Conservation (phyloP, 2,797 vertebrate species). For the Lutjanus argentimaculatus region DNA sequence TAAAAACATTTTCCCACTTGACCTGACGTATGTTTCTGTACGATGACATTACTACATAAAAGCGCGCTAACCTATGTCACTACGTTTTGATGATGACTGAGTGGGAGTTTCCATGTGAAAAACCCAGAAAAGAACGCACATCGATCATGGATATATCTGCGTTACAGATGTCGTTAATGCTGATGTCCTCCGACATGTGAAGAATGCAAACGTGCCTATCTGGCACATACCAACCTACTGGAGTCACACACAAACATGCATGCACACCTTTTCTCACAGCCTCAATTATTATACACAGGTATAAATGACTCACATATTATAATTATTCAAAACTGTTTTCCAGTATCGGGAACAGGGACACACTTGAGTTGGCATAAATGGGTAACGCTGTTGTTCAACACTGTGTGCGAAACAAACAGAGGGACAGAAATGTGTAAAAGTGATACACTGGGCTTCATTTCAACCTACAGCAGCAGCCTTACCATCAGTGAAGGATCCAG, state of each 20-base stretch:
- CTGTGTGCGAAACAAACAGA: neutral
- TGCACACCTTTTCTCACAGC: neutral
- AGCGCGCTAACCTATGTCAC: too few relatives aligned
- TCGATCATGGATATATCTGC: neutral
- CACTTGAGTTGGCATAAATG: neutral
- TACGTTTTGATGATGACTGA: too few relatives aligned
- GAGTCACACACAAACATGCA: conserved; percentile 9
- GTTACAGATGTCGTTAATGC: neutral
- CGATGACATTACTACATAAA: too few relatives aligned
- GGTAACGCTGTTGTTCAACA: neutral
- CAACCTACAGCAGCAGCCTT: conserved; percentile 66
- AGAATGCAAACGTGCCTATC: neutral
- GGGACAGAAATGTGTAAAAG: too few relatives aligned
- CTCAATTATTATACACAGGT: neutral
- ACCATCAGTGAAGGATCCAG: conserved; percentile 94
- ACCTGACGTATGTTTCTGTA: too few relatives aligned
- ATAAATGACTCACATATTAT: neutral
- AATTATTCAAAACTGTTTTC: conserved; percentile 17
- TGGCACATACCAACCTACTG: neutral
- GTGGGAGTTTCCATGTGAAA: too few relatives aligned
- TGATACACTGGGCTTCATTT: neutral
- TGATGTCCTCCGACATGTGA: neutral
- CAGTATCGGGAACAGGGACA: neutral
- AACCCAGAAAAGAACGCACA: too few relatives aligned
- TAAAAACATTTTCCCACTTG: too few relatives aligned